Evolutionary conservation across 2,113 vertebrate species (phyloP).

Genomic region (Heptranchias perlo): DNA sequence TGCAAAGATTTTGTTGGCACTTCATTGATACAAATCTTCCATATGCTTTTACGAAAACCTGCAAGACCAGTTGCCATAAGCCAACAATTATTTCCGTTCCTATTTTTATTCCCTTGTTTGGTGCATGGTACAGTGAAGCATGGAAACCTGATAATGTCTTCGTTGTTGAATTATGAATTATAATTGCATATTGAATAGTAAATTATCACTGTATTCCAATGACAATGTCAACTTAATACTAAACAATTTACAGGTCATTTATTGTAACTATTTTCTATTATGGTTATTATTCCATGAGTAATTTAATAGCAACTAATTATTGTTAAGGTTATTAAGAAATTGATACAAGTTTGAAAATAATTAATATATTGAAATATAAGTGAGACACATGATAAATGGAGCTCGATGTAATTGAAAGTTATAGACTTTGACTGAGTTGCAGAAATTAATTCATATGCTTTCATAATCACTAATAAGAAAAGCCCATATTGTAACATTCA

Average conservation of each 20-base stretch:
- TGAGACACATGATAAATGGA: background rate
- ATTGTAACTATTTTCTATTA: background rate
- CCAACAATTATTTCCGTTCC: background rate
- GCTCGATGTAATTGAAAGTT: background rate
- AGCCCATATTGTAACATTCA: background rate
- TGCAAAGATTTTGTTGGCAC: background rate
- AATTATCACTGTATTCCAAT: background rate
- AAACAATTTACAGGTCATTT: background rate
- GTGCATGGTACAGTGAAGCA: background rate
- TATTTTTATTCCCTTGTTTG: background rate
- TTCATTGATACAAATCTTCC: background rate
- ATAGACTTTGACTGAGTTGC: background rate
- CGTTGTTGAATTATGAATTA: background rate
- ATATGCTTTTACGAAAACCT: background rate
- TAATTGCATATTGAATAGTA: background rate
- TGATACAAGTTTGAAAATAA: background rate
- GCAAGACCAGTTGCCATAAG: background rate
- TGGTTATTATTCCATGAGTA: background rate
- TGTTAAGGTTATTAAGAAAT: background rate
- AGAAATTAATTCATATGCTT: background rate
- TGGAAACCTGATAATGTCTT: background rate
- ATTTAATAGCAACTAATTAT: constrained; percentile 3
- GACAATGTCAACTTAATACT: background rate
- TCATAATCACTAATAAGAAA: background rate
- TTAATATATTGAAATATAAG: constrained; percentile 5